Base-by-base conservation (phyloP, 1,140 invertebrate species). In the Melipona quadrifasciata region DNA sequence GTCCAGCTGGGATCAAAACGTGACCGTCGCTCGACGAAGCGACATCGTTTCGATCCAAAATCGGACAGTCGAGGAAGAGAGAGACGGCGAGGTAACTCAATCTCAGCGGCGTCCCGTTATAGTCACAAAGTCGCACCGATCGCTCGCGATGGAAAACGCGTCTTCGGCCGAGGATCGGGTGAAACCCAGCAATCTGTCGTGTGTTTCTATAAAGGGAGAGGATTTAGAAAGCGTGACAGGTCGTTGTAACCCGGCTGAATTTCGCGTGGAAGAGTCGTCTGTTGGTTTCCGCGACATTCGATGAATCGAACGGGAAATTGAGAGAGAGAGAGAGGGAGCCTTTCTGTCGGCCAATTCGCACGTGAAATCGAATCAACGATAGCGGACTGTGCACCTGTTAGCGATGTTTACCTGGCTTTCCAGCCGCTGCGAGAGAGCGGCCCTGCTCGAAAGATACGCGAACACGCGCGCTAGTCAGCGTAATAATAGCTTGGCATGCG, bases 401-500 rank as follows among this genome's bases (percentile, higher is more conserved):
- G 64, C 31, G 76, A 57, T 65, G 80, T 77, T 82, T 82, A 77
- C 80, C 73, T 51, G 64, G 85, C 74, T 84, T 87, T 27, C 53
- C 72, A 75, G 78, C 67, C 21, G 67, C 67, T 34, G 47, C 58
- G 51, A 51, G 53, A 70, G n/a, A 57, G 55, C 21, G 53, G 31
- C 39, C 51, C 64, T 74, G 39, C 77, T 55, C 77, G 80, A 87
- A 86, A 80, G 73, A 84, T 80, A 76, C 51, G 61, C 71, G 39
- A 82, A 84, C 84, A 83, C 72, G 82, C 67, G 72, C 85, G 81
- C 82, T 74, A 86, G 58, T 68, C 39, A 71, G 83, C 85, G 85
- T 91, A 92, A 92, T 93, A 93, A 92, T 91, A 92, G 87, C 80
- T 85, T 91, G 89, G 90, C 92, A 90, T 92, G 93, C 89, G 90